These are phyloP conservation scores for Aromia moschata DNA, from an alignment of 2,888 invertebrate genomes.

Conservation along the genomic window DNA sequence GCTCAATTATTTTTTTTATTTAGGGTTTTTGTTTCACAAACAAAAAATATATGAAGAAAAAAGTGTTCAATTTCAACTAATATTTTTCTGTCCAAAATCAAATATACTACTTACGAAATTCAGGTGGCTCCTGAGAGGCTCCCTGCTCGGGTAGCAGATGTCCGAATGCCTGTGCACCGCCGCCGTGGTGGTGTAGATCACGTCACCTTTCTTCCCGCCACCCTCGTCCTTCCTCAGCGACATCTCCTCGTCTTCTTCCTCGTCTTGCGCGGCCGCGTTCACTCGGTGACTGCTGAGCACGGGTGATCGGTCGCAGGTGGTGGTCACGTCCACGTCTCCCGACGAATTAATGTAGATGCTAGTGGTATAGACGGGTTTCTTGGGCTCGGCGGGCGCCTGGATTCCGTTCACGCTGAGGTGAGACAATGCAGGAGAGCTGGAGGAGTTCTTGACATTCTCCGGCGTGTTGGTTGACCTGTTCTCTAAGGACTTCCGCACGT, in stretches of 20 bases:
- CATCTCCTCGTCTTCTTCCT: conserved; percentile 45
- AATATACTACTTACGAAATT: conserved; percentile 46
- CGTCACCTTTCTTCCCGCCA: conserved; percentile 51
- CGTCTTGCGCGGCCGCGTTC: conserved; percentile 51
- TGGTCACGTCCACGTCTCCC: conserved; percentile 53
- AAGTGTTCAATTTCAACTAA: too few relatives aligned
- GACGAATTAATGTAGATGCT: conserved; percentile 61
- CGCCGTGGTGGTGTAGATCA: conserved; percentile 57
- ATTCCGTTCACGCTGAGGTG: conserved; percentile 16
- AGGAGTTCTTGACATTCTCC: conserved; percentile 26
- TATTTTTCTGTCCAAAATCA: too few relatives aligned
- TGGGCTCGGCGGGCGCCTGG: conserved; percentile 32
- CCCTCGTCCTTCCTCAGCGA: conserved; percentile 38
- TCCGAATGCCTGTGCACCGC: conserved; percentile 59
- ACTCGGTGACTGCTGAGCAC: conserved; percentile 52
- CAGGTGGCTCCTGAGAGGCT: conserved; percentile 37
- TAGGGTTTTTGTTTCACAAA: too few relatives aligned
- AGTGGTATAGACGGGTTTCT: conserved; percentile 58
- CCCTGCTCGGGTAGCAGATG: conserved; percentile 39
- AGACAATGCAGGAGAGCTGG: conserved; percentile 34
- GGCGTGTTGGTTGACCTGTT: conserved; percentile 30
- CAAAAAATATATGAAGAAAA: too few relatives aligned
- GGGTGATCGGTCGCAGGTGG: conserved; percentile 49
- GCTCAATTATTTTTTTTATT: too few relatives aligned
- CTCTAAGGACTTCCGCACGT: conserved; percentile 43